Evolutionary conservation across 2,797 vertebrate species (phyloP).

Genomic region (Cheirogaleus major): DNA sequence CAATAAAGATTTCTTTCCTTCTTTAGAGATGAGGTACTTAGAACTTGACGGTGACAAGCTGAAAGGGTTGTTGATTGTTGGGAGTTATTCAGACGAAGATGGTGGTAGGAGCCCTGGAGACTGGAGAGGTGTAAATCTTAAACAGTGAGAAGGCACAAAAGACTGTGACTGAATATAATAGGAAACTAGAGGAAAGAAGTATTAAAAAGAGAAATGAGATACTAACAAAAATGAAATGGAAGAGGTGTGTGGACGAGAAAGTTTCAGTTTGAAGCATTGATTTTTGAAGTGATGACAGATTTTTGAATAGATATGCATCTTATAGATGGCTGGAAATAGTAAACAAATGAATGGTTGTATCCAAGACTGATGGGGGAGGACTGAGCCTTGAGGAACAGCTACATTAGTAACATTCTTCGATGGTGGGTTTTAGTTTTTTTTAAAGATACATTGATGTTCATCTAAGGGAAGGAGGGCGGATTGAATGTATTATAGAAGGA

Average conservation of each 20-base stretch:
- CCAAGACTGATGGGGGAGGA: not conserved
- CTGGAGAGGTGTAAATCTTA: not conserved
- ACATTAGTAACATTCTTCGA: not conserved
- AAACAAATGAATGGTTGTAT: constrained; percentile 31
- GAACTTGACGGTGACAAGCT: not conserved
- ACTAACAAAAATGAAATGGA: not conserved
- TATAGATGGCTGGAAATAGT: not conserved
- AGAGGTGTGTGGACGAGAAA: not conserved
- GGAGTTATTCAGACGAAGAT: not conserved
- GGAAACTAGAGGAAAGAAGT: not conserved
- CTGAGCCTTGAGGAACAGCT: not conserved
- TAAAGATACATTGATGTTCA: not conserved
- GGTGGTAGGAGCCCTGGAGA: not conserved
- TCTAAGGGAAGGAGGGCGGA: not conserved
- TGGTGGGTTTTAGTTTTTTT: not conserved
- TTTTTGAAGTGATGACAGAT: constrained; percentile 14
- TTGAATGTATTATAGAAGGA: not conserved
- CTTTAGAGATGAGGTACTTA: not conserved
- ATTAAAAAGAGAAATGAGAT: not conserved
- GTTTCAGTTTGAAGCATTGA: constrained; percentile 2
- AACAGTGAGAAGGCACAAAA: not conserved
- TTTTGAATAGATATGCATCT: not conserved
- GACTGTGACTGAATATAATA: not conserved
- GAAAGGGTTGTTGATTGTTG: constrained; percentile 23
- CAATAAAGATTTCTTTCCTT: not conserved